Evolutionary conservation across 2,888 invertebrate genomes (phyloP).

Genomic region (Alsophila aescularia): DNA sequence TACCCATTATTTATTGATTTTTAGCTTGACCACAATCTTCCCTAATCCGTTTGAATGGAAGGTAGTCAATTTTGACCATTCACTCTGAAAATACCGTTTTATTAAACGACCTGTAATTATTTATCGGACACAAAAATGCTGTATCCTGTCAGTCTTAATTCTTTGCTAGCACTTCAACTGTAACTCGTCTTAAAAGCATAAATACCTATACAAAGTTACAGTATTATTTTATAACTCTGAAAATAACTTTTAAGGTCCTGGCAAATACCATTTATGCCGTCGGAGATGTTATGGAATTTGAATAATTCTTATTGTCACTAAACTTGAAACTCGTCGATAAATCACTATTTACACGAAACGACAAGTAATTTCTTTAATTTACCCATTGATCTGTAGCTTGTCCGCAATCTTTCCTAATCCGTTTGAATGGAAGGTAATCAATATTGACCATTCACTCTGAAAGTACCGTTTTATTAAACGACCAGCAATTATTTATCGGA

Average conservation of each 20-base stretch:
- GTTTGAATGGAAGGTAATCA: constrained; percentile 12
- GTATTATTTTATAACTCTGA: no score
- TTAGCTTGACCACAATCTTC: constrained; percentile 3
- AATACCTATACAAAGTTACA: no score
- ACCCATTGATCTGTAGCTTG: constrained; percentile 9
- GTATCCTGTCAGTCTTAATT: no score
- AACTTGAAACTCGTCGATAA: no score
- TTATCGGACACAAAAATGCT: no score
- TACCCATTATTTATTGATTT: constrained; percentile 13
- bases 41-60: constrained; percentile 3
- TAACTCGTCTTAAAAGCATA: no score
- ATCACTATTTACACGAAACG: background rate
- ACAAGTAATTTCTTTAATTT: background rate
- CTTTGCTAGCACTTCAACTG: no score
- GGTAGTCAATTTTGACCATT: constrained; percentile 16
- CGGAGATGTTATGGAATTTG: no score
- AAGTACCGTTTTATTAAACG: constrained; percentile 12
- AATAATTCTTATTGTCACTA: no score
- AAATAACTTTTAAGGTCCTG: no score
- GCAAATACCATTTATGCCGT: no score
- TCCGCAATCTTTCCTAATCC: constrained; percentile 4
- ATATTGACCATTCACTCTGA: constrained; percentile 7
- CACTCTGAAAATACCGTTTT: constrained; percentile 13
- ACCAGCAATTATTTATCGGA: background rate
- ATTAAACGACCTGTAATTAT: background rate